A percentile compares a stretch with the other conserved stretches of the same genome.
Conservation (phyloP, 2,888 invertebrate genomes). For the Strigamia maritima region DNA sequence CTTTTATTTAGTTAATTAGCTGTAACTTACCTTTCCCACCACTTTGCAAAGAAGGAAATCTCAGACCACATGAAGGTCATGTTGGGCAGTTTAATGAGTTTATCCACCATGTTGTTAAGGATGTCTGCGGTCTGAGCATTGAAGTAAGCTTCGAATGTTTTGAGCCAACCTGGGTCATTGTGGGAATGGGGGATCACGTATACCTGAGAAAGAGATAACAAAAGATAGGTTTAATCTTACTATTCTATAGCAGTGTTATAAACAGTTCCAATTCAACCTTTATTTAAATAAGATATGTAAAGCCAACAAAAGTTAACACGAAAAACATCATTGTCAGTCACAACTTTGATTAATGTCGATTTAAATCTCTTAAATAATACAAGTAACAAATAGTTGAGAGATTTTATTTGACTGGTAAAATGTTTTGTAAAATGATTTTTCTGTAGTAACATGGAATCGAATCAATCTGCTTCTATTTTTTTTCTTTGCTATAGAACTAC, state of each 20-base stretch:
- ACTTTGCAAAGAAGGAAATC: constrained; percentile 75
- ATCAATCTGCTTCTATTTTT: too few relatives aligned
- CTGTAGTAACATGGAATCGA: too few relatives aligned
- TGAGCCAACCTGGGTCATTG: constrained; percentile 96
- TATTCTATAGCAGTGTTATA: background rate
- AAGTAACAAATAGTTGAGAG: too few relatives aligned
- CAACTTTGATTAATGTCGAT: too few relatives aligned
- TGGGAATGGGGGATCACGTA: constrained; percentile 92
- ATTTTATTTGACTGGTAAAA: too few relatives aligned
- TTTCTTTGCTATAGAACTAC: background rate
- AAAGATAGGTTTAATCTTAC: constrained; percentile 7
- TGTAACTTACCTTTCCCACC: constrained; percentile 71
- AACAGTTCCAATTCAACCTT: background rate
- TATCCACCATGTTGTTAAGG: constrained; percentile 85
- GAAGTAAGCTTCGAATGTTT: constrained; percentile 93
- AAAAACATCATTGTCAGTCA: background rate
- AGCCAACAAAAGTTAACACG: background rate
- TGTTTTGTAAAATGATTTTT: too few relatives aligned
- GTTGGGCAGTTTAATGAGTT: constrained; percentile 76
- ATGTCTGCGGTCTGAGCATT: constrained; percentile 83
- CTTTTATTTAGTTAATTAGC: constrained; percentile 21
- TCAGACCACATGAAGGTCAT: constrained; percentile 96
- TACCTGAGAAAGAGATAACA: constrained; percentile 59
- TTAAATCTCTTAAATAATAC: too few relatives aligned
- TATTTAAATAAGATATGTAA: too few relatives aligned